A percentile compares a stretch with the other conserved stretches of the same genome.
phyloP scores from a whole-genome alignment of 2,113 vertebrate genomes.

The Perccottus glenii region DNA sequence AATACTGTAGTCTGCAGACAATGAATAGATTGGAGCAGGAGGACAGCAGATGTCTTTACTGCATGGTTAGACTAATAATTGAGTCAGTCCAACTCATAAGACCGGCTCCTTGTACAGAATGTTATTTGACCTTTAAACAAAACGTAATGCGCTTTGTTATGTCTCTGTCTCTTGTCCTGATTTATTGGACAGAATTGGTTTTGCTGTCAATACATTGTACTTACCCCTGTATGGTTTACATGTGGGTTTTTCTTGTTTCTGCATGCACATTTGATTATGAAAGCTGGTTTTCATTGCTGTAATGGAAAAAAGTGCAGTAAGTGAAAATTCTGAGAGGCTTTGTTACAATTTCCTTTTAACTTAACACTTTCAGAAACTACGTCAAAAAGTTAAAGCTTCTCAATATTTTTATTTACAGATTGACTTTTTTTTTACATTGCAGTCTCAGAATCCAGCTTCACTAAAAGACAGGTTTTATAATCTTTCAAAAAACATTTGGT shows the following conservation, averaged over 20 bases:
- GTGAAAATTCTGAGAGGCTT: neutral
- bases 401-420: neutral
- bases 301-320: neutral
- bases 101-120: neutral
- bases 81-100: too few relatives aligned
- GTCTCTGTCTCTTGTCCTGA: neutral
- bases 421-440: neutral
- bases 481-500: neutral
- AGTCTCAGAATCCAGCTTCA: neutral
- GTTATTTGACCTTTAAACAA: neutral
- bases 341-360: too few relatives aligned
- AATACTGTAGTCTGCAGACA: conserved; percentile 15
- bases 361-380: too few relatives aligned
- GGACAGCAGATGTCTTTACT: conserved; percentile 11
- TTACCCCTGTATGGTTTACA: neutral
- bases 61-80: neutral
- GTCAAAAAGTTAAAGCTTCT: neutral
- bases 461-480: neutral
- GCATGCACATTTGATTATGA: neutral
- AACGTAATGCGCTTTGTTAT: neutral
- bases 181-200: neutral
- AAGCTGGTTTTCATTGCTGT: neutral
- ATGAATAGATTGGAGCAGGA: conserved; percentile 24
- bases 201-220: neutral
- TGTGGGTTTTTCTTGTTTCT: neutral